Evolutionary conservation across 2,888 invertebrate species (phyloP), one percentile per base, ranked within the genome.

Genomic region (Mechanitis messenoides): DNA sequence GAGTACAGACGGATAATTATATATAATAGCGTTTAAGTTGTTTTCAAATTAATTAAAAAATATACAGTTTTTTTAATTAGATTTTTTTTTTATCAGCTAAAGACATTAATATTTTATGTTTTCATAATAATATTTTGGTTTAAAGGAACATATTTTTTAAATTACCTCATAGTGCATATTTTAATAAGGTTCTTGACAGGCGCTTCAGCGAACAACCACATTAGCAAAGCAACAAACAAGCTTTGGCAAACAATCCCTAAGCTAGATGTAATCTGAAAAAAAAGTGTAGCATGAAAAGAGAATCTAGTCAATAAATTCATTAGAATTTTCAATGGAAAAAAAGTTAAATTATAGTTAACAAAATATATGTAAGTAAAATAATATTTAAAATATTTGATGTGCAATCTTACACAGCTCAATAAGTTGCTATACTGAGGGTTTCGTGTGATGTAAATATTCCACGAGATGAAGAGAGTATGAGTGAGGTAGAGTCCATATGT

Each of bases 401-500:
- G 53, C 45, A 55, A n/a, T 46, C 83, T 79, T 68, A 88, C 88
- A 58, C 77, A 72, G 55, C 75, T 74, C 20, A 79, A 72, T 53
- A 74, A 71, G 63, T 89, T 86, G 45, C 80, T 79, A 63, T 83
- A 79, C 57, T 85, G 86, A 0, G 92, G 86, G 38, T 85, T 88
- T 54, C 91, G 85, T 5, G 85, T 82, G 66, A 85, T 80, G 47
- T 85, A 91, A 0, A 91, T 87, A 54, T 88, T 85, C 31, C 92
- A 75, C 1, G 86, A 73, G 62, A 92, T 91, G 56, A 92, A 78
- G 35, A 90, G 67, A 61, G 90, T 81, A 74, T 93, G 93, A 0
- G 91, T 83, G 60, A 93, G 76, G 73, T 92, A 93, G 9, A 92
- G 84, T 0, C 92, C 92, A 72, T 92, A 93, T 0, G 91, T 84